These are phyloP conservation scores for Balaeniceps rex DNA, from an alignment of 2,113 vertebrate genomes.

Conservation along the genomic window DNA sequence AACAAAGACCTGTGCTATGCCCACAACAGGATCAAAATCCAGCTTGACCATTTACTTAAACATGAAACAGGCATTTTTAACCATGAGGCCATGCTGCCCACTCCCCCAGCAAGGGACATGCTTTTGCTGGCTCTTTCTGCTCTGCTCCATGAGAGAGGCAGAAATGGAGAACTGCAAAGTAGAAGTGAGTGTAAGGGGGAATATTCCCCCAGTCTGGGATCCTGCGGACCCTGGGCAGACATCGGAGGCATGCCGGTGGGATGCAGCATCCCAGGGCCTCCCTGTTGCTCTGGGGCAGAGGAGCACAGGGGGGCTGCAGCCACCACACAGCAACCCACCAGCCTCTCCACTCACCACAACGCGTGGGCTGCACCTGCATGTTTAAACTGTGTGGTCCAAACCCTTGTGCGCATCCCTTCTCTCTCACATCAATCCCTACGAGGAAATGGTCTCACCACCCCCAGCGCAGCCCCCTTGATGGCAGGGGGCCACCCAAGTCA, in stretches of 20 bases:
- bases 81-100: rapidly evolving
- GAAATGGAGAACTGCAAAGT: not conserved
- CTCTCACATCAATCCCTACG: rapidly evolving
- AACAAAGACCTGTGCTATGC: not conserved
- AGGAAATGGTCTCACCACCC: not conserved
- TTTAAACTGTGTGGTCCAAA: not conserved
- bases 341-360: rapidly evolving
- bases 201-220: rapidly evolving
- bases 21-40: not conserved
- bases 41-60: not conserved
- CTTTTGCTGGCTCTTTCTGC: not conserved
- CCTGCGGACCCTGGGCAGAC: rapidly evolving
- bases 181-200: not conserved
- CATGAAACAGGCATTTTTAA: not conserved
- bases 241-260: not conserved
- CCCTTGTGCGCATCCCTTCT: not conserved
- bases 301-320: not conserved
- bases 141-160: not conserved
- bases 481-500: not conserved
- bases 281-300: not conserved
- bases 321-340: rapidly evolving
- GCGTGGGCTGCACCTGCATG: rapidly evolving
- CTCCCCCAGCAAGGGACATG: not conserved
- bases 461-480: not conserved
- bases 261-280: not conserved